Base-by-base conservation (phyloP, 2,797 vertebrate species). In the Sebastes hubbsi region DNA sequence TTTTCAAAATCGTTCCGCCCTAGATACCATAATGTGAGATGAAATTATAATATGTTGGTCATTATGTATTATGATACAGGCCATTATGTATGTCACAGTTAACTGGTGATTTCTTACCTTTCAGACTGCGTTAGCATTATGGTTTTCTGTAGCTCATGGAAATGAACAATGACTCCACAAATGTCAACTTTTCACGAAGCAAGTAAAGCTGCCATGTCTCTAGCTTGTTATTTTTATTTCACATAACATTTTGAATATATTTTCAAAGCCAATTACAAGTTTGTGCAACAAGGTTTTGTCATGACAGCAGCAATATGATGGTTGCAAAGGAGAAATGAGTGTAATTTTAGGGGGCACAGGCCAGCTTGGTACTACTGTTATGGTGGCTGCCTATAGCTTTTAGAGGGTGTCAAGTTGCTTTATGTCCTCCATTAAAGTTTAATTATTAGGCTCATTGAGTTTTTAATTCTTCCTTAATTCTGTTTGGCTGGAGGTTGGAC, bases 371-470 rank as follows among this genome's bases (percentile, higher is more conserved):
- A 14, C 73, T 69, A 58, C 74, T 83, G 71, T 80, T 83, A 77
- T 78, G 68, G 82, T 63, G 77, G 68, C 80, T 82, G 70, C 82
- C 81, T 87, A 74, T 86, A 89, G 89, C 80, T 87, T 93, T 91
- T 81, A 92, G 80, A 85, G 80, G 82, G 67, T 86, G 83, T 89
- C 86, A 70, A 67, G 79, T 75, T 93, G 74, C 88, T 94, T 94
- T 93, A 95, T 93, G 80, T 87, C 82, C 72, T 74, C 84, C 78
- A 90, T 95, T 94, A 94, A 90, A 94, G 89, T 95, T 93, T 93
- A 93, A 94, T 95, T 95, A 94, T 91, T 84, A 74, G 94, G 85
- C 85, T 93, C 93, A 94, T 94, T 95, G 90, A 85, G 88, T 91
- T 94, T 92, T 92, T 92, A 93, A 94, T 93, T 92, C 81, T 84